Evolutionary conservation across 2,797 vertebrate genomes (phyloP), one percentile per base, ranked within the genome.

Genomic region (Melanotaenia maccullochi): DNA sequence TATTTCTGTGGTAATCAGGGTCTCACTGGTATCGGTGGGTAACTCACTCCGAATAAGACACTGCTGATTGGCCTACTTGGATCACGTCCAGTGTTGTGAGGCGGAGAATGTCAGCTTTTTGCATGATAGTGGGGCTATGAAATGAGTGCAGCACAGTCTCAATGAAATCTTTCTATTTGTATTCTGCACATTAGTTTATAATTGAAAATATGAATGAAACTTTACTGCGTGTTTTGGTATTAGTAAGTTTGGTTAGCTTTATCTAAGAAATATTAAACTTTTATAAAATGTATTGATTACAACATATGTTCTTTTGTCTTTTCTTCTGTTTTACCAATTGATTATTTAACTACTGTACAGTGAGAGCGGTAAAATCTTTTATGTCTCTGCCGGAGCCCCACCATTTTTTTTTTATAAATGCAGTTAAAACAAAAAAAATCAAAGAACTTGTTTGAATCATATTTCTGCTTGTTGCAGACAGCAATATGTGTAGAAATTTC

Each of bases 1-100:
- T 85, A 68, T 85, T 81, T 49, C 38, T 69, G 51, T 42, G 62
- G 73, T 72, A 61, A 84, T 88, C 71, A 49, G 62, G 62, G 36
- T 38, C 65, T 32, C 33, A 58, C 73, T 81, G 78, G 71, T 85
- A 84, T 86, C 85, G 73, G 82, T 84, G 73, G 75, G 76, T 70
- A 82, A 81, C 73, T 72, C 75, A 24, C 77, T 86, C 81, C 60
- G 84, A 79, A 86, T 83, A 78, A 86, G 83, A 85, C 82, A 54
- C 49, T 78, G 73, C 76, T 85, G 94, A 91, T 86, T 91, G 91
- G 87, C 61, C 94, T 89, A 91, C 80, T 92, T 93, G 92, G 90
- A 87, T 60, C 74, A 38, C 5, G 0, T 84, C 90, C 91, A 93
- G 70, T 82, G 74, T 90, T 90, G 79, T 86, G 76, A 80, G 75